Evolutionary conservation across 2,888 invertebrate genomes (phyloP).

Genomic region (Cotesia congregata): DNA sequence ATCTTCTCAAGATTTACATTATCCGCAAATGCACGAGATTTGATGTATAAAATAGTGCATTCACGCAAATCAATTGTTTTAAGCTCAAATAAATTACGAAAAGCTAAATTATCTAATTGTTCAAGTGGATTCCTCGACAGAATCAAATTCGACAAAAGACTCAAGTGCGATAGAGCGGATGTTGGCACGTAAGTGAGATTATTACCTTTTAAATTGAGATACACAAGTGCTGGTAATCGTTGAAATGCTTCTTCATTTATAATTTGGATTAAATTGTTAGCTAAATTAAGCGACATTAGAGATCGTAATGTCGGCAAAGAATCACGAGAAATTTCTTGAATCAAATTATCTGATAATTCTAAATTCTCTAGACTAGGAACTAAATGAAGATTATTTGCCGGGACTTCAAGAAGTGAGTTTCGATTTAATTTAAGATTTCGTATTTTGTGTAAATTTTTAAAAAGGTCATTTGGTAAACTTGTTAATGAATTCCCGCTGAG

Average conservation of each 20-base stretch:
- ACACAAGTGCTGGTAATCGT: conserved; percentile 80
- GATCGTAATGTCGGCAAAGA: conserved; percentile 82
- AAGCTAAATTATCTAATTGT: conserved; percentile 81
- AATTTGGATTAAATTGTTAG: conserved; percentile 82
- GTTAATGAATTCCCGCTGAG: conserved; percentile 83
- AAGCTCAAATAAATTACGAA: conserved; percentile 87
- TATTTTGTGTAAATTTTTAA: conserved; percentile 79
- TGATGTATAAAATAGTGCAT: conserved; percentile 75
- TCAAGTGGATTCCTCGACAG: conserved; percentile 85
- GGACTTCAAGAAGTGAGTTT: conserved; percentile 85
- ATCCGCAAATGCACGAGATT: conserved; percentile 86
- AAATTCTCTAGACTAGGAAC: conserved; percentile 79
- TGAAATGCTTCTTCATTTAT: conserved; percentile 82
- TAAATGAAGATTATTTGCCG: conserved; percentile 78
- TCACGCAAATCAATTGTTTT: conserved; percentile 78
- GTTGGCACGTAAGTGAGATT: conserved; percentile 85
- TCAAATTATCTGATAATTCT: conserved; percentile 84
- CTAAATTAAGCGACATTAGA: conserved; percentile 79
- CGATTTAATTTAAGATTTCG: conserved; percentile 82
- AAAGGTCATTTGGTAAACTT: conserved; percentile 80
- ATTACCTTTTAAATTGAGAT: conserved; percentile 85
- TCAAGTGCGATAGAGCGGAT: conserved; percentile 81
- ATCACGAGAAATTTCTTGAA: conserved; percentile 80
- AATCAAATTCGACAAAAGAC: conserved; percentile 82
- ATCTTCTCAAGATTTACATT: conserved; percentile 86